These are phyloP conservation scores for Tipula confusa DNA, from an alignment of 2,888 invertebrate species.

Conservation along the genomic window DNA sequence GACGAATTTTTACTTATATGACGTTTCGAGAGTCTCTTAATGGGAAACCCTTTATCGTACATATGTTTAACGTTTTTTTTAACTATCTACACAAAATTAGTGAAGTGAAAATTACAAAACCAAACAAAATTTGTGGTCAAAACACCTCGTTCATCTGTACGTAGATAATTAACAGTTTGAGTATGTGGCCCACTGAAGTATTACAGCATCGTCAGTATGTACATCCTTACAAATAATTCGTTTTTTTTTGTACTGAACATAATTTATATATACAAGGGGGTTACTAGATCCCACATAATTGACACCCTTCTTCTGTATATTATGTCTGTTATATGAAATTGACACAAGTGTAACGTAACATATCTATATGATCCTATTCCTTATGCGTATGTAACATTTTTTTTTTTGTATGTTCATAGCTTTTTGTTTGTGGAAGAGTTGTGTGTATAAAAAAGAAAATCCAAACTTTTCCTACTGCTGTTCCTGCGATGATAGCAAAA, in stretches of 20 bases:
- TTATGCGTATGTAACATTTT: background rate
- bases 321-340: background rate
- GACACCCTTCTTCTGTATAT: background rate
- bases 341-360: background rate
- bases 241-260: no score
- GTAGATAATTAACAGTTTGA: background rate
- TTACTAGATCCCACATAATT: background rate
- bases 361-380: background rate
- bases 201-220: background rate
- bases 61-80: background rate
- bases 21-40: no score
- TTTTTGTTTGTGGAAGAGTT: background rate
- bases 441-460: background rate
- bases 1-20: no score
- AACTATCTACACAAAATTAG: background rate
- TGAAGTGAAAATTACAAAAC: background rate
- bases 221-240: no score
- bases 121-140: background rate
- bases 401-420: background rate
- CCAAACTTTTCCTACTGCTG: background rate
- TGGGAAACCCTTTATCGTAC: no score
- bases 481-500: background rate
- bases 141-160: background rate
- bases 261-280: background rate
- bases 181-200: background rate